Conservation (phyloP, 2,113 vertebrate species). For the Aepyceros melampus region DNA sequence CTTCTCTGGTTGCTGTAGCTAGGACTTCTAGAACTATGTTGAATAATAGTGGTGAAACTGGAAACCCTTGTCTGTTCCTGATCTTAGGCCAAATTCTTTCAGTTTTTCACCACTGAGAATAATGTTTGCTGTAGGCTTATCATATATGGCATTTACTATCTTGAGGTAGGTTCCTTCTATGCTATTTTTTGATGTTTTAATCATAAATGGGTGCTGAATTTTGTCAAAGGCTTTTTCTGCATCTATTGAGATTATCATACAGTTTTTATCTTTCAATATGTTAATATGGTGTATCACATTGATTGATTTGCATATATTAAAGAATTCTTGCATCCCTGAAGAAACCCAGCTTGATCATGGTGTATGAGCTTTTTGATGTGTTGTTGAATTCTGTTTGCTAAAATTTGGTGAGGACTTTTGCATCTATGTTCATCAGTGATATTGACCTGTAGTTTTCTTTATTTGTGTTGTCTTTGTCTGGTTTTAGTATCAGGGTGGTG, state of each 20-base stretch:
- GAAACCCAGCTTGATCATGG: not conserved
- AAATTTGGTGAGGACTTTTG: not conserved
- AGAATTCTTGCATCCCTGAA: not conserved
- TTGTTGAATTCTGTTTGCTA: not conserved
- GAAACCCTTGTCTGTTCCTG: not conserved
- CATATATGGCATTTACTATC: not conserved
- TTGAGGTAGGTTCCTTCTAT: not conserved
- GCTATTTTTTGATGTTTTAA: not conserved
- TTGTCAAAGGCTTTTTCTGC: not conserved
- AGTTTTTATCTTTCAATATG: not conserved
- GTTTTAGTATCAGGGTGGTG: not conserved
- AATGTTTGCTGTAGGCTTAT: not conserved
- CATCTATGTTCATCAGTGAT: not conserved
- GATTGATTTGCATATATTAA: not conserved
- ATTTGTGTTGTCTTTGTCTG: not conserved
- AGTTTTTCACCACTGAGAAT: not conserved
- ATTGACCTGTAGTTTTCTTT: not conserved
- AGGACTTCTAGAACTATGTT: not conserved
- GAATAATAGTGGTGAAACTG: not conserved
- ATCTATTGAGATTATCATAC: not conserved
- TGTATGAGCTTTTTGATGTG: not conserved
- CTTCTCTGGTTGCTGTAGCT: not conserved
- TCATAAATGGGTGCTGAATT: not conserved
- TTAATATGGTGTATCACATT: not conserved
- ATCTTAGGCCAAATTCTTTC: not conserved